Evolutionary conservation across 2,113 vertebrate species (phyloP).

Genomic region (Phaethon lepturus): DNA sequence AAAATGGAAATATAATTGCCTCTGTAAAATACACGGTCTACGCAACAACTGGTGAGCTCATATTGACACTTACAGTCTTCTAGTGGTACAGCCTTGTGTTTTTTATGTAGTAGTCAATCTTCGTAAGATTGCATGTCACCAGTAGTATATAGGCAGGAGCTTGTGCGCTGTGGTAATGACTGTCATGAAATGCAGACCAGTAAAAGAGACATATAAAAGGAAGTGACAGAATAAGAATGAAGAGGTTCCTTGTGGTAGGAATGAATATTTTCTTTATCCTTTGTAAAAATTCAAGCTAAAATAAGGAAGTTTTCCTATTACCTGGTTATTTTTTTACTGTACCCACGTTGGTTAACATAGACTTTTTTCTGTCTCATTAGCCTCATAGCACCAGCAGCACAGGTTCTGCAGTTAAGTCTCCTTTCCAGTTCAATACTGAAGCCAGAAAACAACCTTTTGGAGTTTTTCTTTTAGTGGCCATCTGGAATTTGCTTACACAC

Average conservation of each 20-base stretch:
- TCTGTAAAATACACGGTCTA: constrained; percentile 71
- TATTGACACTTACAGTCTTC: background rate
- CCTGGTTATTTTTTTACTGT: background rate
- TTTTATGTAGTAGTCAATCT: constrained; percentile 17
- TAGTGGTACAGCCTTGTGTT: background rate
- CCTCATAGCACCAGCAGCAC: background rate
- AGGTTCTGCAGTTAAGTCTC: background rate
- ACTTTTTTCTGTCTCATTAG: background rate
- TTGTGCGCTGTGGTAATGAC: background rate
- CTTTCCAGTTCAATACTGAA: background rate
- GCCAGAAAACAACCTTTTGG: background rate
- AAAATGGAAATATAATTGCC: constrained; percentile 59
- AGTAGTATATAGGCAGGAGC: background rate
- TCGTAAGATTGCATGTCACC: background rate
- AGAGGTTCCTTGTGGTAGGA: background rate
- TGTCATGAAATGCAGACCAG: constrained; percentile 4
- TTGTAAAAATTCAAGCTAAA: background rate
- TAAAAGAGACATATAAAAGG: background rate
- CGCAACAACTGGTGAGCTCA: constrained; percentile 58
- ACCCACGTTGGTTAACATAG: background rate
- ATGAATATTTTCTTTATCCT: background rate
- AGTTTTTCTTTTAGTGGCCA: background rate
- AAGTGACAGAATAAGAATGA: background rate
- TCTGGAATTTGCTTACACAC: background rate
- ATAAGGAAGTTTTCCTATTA: background rate